These are phyloP conservation scores for Druceiella hillmani DNA, from an alignment of 2,888 invertebrate species.

Conservation along the genomic window DNA sequence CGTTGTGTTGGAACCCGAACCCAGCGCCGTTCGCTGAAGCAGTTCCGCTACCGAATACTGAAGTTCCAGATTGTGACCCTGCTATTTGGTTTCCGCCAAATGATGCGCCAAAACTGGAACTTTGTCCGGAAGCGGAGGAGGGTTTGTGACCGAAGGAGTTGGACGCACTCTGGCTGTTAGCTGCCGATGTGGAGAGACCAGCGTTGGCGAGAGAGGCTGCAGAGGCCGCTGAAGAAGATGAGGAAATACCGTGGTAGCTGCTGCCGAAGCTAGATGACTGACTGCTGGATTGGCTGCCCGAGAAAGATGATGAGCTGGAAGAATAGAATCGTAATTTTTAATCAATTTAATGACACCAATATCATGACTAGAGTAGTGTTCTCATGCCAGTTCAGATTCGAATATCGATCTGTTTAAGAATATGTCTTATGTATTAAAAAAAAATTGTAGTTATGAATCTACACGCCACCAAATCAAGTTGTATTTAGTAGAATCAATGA, in stretches of 20 bases:
- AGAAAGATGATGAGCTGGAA: conserved; percentile 26
- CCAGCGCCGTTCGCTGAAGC: conserved; percentile 7
- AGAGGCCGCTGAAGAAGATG: conserved; percentile 31
- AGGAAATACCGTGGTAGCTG: conserved; percentile 13
- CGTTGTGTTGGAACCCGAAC: conserved; percentile 4
- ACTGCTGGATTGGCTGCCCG: conserved; percentile 47
- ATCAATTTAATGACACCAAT: too few relatives aligned
- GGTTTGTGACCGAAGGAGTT: conserved; percentile 26
- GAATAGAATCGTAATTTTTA: neutral
- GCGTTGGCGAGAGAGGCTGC: conserved; percentile 31
- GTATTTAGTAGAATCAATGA: too few relatives aligned
- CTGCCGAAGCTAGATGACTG: conserved; percentile 43
- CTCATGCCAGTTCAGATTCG: too few relatives aligned
- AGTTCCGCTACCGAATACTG: conserved; percentile 39
- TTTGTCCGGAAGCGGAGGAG: conserved; percentile 17
- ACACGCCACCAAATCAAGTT: too few relatives aligned
- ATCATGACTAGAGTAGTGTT: too few relatives aligned
- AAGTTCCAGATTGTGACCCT: conserved; percentile 42
- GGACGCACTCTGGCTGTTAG: conserved; percentile 17
- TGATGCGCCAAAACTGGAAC: conserved; percentile 29
- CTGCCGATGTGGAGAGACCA: conserved; percentile 14
- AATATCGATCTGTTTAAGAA: too few relatives aligned
- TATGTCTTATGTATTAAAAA: too few relatives aligned
- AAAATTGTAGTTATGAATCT: too few relatives aligned
- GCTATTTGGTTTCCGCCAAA: conserved; percentile 30